phyloP scores from a whole-genome alignment of 2,797 vertebrate genomes.

The Capromys pilorides region DNA sequence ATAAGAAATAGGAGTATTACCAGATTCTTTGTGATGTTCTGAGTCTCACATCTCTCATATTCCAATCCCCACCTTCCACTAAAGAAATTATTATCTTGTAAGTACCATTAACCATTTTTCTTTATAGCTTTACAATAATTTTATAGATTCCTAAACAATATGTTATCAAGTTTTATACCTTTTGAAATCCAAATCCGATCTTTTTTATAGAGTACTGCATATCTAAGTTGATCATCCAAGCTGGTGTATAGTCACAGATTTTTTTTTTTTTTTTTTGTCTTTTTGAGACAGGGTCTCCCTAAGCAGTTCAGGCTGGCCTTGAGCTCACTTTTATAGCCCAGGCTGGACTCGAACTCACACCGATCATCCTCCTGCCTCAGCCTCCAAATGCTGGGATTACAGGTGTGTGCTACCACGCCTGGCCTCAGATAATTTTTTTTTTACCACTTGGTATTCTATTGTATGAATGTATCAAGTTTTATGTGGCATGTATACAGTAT shows the following conservation, averaged over 20 bases:
- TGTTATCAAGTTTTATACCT: not conserved
- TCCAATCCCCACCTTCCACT: not conserved
- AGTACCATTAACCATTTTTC: constrained; percentile 25
- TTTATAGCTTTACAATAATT: not conserved
- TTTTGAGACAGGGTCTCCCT: no score
- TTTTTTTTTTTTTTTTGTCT: no score
- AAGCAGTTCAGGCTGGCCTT: no score
- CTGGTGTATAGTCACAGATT: not conserved
- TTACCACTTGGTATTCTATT: not conserved
- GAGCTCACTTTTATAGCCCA: no score
- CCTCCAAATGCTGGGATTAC: no score
- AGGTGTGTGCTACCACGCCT: no score
- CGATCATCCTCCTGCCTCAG: no score
- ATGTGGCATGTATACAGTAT: not conserved
- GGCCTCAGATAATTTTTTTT: no score
- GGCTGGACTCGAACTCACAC: no score
- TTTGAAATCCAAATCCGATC: not conserved
- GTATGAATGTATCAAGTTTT: not conserved
- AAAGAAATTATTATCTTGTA: not conserved
- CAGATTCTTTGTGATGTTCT: not conserved
- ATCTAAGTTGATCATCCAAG: not conserved
- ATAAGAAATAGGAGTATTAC: constrained; percentile 20
- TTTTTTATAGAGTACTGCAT: not conserved
- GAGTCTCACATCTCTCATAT: not conserved
- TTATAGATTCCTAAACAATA: not conserved